These are phyloP conservation scores for Arothron firmamentum DNA, from an alignment of 2,113 vertebrate species.

Conservation along the genomic window DNA sequence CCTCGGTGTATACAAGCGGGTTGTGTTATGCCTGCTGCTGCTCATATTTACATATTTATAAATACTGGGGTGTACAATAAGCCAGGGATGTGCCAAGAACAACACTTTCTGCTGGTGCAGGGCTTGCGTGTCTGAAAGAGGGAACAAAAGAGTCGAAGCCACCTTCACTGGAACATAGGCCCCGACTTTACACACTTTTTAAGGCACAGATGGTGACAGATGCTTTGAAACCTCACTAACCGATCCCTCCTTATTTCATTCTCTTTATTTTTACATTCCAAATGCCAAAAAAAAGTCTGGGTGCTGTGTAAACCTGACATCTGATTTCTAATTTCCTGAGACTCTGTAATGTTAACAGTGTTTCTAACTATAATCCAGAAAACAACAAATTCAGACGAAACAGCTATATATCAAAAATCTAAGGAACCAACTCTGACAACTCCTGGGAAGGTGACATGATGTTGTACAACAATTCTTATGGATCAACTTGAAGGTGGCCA, in stretches of 20 bases:
- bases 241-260: not conserved
- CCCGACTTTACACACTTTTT: not conserved
- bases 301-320: not conserved
- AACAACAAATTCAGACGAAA: too few relatives aligned
- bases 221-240: not conserved
- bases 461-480: too few relatives aligned
- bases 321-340: not conserved
- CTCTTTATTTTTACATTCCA: not conserved
- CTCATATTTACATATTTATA: slow-evolving; percentile 81
- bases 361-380: too few relatives aligned
- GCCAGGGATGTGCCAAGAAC: slow-evolving; percentile 73
- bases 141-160: slow-evolving; percentile 62
- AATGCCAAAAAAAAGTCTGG: not conserved
- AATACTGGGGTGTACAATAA: slow-evolving; percentile 77
- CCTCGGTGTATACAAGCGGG: slow-evolving; percentile 60
- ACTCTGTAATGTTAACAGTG: not conserved
- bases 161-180: slow-evolving; percentile 37
- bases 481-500: too few relatives aligned
- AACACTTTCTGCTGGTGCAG: slow-evolving; percentile 65
- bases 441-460: too few relatives aligned
- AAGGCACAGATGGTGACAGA: not conserved
- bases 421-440: too few relatives aligned
- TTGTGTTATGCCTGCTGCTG: slow-evolving; percentile 61
- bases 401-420: too few relatives aligned
- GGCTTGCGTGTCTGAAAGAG: slow-evolving; percentile 64